These are phyloP conservation scores for Rhyacichthys aspro DNA, from an alignment of 2,797 vertebrate genomes.

Conservation along the genomic window DNA sequence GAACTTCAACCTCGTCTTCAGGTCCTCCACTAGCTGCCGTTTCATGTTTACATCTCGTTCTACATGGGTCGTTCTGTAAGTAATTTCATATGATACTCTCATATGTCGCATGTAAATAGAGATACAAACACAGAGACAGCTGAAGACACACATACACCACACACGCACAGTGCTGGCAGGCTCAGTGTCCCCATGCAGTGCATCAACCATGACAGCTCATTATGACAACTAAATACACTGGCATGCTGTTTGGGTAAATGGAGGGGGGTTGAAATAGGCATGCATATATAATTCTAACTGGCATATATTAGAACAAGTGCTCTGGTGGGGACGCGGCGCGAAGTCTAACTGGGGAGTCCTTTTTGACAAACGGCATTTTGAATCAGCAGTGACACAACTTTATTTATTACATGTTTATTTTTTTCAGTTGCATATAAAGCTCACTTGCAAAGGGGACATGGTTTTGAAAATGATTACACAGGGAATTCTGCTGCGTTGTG, in stretches of 20 bases:
- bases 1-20: conserved; percentile 86
- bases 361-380: conserved; percentile 70
- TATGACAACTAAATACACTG: conserved; percentile 81
- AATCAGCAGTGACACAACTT: conserved; percentile 72
- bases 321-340: conserved; percentile 54
- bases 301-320: conserved; percentile 71
- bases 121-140: conserved; percentile 12
- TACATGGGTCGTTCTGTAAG: conserved; percentile 76
- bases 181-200: conserved; percentile 70
- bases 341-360: conserved; percentile 67
- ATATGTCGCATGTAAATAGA: conserved; percentile 12
- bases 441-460: conserved; percentile 26
- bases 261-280: conserved; percentile 61
- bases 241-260: conserved; percentile 68
- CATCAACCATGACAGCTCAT: conserved; percentile 78
- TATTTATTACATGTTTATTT: conserved; percentile 73
- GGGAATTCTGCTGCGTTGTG: conserved; percentile 35
- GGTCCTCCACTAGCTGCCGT: conserved; percentile 89
- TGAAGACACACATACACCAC: conserved; percentile 13
- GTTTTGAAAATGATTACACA: conserved; percentile 36
- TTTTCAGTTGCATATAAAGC: conserved; percentile 55
- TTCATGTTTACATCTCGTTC: conserved; percentile 90
- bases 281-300: conserved; percentile 74
- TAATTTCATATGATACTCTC: conserved; percentile 3
- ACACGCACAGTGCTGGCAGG: conserved; percentile 53